phyloP scores from a whole-genome alignment of 2,888 invertebrate species.

The Latheticus oryzae region DNA sequence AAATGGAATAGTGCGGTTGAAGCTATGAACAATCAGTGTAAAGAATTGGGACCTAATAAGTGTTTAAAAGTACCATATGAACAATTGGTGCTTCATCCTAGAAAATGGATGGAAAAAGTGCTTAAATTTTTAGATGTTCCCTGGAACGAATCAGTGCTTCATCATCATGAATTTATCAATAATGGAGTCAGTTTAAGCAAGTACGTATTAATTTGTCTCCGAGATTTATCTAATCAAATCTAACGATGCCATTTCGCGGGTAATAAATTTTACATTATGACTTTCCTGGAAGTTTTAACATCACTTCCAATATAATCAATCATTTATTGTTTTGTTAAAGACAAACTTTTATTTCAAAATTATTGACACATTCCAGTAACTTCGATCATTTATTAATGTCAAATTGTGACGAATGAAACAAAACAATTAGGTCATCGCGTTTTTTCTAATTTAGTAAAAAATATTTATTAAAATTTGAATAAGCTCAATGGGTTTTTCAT shows the following conservation, averaged over 20 bases:
- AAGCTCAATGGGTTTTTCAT: neutral
- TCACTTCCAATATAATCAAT: slow-evolving; percentile 29
- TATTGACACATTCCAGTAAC: slow-evolving; percentile 24
- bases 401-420: slow-evolving; percentile 7
- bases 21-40: slow-evolving; percentile 94
- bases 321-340: slow-evolving; percentile 32
- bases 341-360: slow-evolving; percentile 33
- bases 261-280: slow-evolving; percentile 17
- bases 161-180: slow-evolving; percentile 97
- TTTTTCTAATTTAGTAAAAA: neutral
- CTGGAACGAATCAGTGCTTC: slow-evolving; percentile 96
- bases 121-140: slow-evolving; percentile 89
- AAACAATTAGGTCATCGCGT: slow-evolving; percentile 2
- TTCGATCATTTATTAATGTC: slow-evolving; percentile 18
- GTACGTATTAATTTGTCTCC: slow-evolving; percentile 69
- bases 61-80: slow-evolving; percentile 96
- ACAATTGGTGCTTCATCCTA: slow-evolving; percentile 95
- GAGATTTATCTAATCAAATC: slow-evolving; percentile 17
- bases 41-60: slow-evolving; percentile 78
- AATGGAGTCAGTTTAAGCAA: slow-evolving; percentile 96
- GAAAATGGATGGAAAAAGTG: slow-evolving; percentile 87
- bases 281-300: slow-evolving; percentile 6
- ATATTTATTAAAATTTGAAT: no score
- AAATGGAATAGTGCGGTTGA: slow-evolving; percentile 98
- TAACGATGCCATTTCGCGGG: slow-evolving; percentile 6